Conservation (phyloP, 2,113 vertebrate genomes). For the Mustela lutreola region DNA sequence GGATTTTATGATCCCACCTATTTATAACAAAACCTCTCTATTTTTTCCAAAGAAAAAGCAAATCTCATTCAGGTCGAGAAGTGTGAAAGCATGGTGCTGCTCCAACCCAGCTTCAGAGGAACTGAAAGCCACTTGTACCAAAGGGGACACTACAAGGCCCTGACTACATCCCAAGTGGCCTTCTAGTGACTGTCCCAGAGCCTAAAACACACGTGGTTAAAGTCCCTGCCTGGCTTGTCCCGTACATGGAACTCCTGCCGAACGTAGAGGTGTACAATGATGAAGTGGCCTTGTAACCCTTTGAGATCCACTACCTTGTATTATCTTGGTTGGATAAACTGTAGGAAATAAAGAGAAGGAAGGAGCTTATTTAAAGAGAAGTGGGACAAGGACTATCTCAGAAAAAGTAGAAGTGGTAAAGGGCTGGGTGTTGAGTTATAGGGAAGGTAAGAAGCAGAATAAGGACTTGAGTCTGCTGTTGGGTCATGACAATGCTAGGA, state of each 20-base stretch:
- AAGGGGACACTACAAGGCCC: too few relatives aligned
- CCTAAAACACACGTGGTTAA: fast-evolving
- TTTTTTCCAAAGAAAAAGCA: background rate
- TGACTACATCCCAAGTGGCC: background rate
- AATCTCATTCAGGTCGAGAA: background rate
- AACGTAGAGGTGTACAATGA: fast-evolving
- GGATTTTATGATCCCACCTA: background rate
- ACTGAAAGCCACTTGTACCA: background rate
- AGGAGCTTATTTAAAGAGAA: background rate
- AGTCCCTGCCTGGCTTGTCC: background rate
- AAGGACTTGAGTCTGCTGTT: background rate
- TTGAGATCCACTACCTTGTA: background rate
- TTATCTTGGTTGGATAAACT: background rate
- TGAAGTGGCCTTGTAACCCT: background rate
- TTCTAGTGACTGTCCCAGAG: too few relatives aligned
- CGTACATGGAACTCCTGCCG: background rate
- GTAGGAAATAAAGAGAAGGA: background rate
- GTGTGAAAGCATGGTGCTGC: fast-evolving
- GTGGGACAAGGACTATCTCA: background rate
- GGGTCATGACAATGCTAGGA: too few relatives aligned
- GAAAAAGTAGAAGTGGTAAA: background rate
- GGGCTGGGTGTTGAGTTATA: background rate
- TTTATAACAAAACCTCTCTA: background rate
- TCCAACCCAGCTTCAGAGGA: background rate
- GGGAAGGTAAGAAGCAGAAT: background rate